Base-by-base conservation (phyloP, 2,113 vertebrate genomes). In the Trematomus loennbergii region DNA sequence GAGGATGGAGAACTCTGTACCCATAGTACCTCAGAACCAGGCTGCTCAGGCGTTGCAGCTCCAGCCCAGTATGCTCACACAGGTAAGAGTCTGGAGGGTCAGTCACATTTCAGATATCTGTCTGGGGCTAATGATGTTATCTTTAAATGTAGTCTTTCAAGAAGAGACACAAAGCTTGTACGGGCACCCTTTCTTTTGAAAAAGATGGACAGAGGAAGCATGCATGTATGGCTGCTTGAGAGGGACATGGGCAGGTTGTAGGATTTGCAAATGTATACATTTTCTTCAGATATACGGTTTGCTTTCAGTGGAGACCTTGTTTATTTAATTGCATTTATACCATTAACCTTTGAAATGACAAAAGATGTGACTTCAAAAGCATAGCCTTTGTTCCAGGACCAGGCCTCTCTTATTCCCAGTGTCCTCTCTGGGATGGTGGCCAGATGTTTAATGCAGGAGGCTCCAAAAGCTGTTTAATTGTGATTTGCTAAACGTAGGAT, bases 41-140 rank as follows among this genome's bases (percentile, higher is more conserved):
- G 96, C 96, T 81, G 95, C 97, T 0, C 98, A 98, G 88, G 96
- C 98, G n/a, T 94, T 99, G 81, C 98, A 99, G 95, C 96, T 99
- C 91, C 98, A 99, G 77, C 97, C 97, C 45, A 96, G 97, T 82
- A 96, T 99, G 86, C 97, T 99, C 1, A 93, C 98, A 85, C 98
- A 99, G 97, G 98, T 99, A 96, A 87, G 89, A 53, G 1, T 36
- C 50, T 46, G 13, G 3, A 67, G 10, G 17, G 29, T 6, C 17
- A 2, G 17, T 64, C 45, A 46, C 12, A 18, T 52, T 40, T 53
- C 29, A 63, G 4, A 5, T 48, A 7, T n/a, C 29, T 36, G 11
- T 18, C 22, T 50, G 5, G 16, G 7, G 29, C n/a, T 25, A 18
- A 22, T 40, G 5, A 22, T 36, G 11, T 33, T 29, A 29, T 29